Evolutionary conservation across 2,888 invertebrate genomes (phyloP).

Genomic region (Scaeva pyrastri): DNA sequence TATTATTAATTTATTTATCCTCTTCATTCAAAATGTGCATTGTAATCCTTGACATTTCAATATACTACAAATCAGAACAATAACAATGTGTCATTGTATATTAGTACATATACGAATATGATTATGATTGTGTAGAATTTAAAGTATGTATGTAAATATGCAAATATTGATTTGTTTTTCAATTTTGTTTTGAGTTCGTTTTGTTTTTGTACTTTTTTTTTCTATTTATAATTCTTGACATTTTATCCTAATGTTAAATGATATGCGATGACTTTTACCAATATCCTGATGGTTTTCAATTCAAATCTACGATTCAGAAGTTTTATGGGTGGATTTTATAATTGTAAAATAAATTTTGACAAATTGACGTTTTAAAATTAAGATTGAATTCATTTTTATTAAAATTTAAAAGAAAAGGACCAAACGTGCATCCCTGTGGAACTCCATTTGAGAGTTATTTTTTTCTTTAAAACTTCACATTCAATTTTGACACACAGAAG

Average conservation of each 20-base stretch:
- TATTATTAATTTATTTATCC: conserved; percentile 50
- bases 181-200: background rate
- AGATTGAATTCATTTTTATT: background rate
- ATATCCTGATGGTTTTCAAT: no score
- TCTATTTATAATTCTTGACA: background rate
- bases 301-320: no score
- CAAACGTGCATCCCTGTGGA: background rate
- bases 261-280: background rate
- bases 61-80: background rate
- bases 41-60: background rate
- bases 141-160: background rate
- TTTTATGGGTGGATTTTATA: no score
- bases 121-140: background rate
- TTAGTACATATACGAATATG: no score
- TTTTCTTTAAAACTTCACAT: no score
- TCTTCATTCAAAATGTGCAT: conserved; percentile 4
- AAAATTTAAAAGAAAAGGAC: background rate
- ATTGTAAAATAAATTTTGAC: no score
- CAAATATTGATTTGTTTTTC: background rate
- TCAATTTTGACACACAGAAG: no score
- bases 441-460: background rate
- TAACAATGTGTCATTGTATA: conserved; percentile 9
- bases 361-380: no score
- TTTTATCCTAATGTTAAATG: background rate
- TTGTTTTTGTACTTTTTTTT: background rate